Percentiles rank a stretch among this genome's conserved stretches.
phyloP scores from a whole-genome alignment of 2,113 vertebrate genomes.

The Calyptomena viridis region DNA sequence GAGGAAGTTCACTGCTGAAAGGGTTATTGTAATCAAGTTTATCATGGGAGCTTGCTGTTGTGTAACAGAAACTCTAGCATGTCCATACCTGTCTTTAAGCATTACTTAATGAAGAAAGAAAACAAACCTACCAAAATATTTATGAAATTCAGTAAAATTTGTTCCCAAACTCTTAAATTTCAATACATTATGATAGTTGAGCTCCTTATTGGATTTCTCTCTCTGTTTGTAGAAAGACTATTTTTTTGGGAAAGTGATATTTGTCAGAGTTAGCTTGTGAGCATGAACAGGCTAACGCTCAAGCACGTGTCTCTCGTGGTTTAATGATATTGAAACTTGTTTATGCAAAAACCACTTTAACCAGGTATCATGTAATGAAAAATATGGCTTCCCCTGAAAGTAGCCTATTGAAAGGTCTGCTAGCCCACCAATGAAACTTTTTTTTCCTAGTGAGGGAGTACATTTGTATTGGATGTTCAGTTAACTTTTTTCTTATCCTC shows the following conservation, averaged over 20 bases:
- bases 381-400: background rate
- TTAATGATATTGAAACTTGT: slow-evolving; percentile 21
- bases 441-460: background rate
- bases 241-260: background rate
- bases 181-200: background rate
- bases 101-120: slow-evolving; percentile 77
- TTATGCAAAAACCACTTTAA: background rate
- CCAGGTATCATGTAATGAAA: background rate
- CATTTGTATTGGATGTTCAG: background rate
- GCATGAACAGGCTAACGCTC: background rate
- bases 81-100: slow-evolving; percentile 75
- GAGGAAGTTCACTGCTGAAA: slow-evolving; percentile 77
- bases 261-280: background rate
- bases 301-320: background rate
- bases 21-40: slow-evolving; percentile 77
- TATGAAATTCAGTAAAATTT: slow-evolving; percentile 72
- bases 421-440: background rate
- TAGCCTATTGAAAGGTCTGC: background rate
- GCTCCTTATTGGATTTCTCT: background rate
- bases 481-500: background rate
- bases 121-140: slow-evolving; percentile 72
- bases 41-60: slow-evolving; percentile 76
- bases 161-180: slow-evolving; percentile 46
- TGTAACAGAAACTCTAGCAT: slow-evolving; percentile 84
- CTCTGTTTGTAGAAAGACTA: background rate